Conservation (phyloP, 2,888 invertebrate species). For the Electrophaes corylata region DNA sequence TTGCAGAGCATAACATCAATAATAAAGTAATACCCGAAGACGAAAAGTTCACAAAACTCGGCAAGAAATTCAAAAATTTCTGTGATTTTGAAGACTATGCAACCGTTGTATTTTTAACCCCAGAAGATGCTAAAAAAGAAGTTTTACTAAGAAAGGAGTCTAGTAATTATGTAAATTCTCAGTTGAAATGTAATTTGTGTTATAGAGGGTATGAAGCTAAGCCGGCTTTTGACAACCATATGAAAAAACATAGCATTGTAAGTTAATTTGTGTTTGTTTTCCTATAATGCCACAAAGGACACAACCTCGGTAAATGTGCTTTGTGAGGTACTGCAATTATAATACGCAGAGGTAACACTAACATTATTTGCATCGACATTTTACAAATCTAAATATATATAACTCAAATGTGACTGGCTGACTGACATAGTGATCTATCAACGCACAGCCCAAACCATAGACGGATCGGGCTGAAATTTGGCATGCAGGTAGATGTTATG, state of each 20-base stretch:
- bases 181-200: constrained; percentile 54
- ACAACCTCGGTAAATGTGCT: too few species aligned
- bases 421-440: too few species aligned
- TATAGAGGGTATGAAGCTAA: constrained; percentile 51
- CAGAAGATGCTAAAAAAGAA: constrained; percentile 52
- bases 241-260: constrained; percentile 53
- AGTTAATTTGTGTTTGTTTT: constrained; percentile 22
- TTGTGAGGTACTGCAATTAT: too few species aligned
- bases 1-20: constrained; percentile 5
- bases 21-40: not conserved
- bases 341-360: too few species aligned
- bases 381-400: too few species aligned
- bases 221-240: constrained; percentile 51
- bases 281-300: too few species aligned
- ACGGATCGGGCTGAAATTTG: too few species aligned
- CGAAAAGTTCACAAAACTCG: not conserved
- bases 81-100: constrained; percentile 49
- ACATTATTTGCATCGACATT: too few species aligned
- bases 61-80: constrained; percentile 22
- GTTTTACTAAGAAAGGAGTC: constrained; percentile 52
- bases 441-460: too few species aligned
- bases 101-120: constrained; percentile 45
- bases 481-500: too few species aligned
- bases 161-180: constrained; percentile 50
- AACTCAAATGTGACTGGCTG: too few species aligned